phyloP scores from a whole-genome alignment of 2,888 invertebrate species.

The Graphium colonna region DNA sequence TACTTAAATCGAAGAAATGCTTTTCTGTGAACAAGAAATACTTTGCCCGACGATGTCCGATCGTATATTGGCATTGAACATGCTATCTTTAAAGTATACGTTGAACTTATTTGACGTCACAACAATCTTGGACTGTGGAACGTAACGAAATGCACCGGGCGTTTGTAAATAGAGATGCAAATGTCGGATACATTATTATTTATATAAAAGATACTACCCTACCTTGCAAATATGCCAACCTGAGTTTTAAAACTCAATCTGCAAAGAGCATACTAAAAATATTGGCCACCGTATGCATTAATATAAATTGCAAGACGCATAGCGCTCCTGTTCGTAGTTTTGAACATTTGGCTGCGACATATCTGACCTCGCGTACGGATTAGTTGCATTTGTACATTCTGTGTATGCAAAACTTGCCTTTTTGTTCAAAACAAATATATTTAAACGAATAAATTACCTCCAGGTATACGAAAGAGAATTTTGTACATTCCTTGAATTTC shows the following conservation, averaged over 20 bases:
- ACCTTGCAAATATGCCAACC: conserved; percentile 16
- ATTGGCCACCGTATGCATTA: conserved; percentile 18
- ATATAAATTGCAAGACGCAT: conserved; percentile 20
- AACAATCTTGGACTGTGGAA: conserved; percentile 1
- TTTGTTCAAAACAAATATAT: neutral
- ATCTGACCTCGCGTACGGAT: conserved; percentile 14
- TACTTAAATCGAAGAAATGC: too few species aligned
- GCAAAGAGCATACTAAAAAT: conserved; percentile 17
- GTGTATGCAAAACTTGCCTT: conserved; percentile 2
- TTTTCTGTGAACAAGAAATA: too few species aligned
- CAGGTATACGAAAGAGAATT: neutral
- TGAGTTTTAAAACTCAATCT: conserved; percentile 19
- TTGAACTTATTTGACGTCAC: neutral
- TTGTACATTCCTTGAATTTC: neutral
- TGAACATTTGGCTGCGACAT: conserved; percentile 13
- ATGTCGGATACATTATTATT: conserved; percentile 13
- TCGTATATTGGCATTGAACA: neutral
- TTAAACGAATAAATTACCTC: neutral
- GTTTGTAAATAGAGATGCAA: conserved; percentile 10
- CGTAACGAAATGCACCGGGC: conserved; percentile 2
- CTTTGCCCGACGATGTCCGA: too few species aligned
- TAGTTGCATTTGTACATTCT: conserved; percentile 6
- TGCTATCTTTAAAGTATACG: neutral
- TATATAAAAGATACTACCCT: conserved; percentile 4
- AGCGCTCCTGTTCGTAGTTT: conserved; percentile 13